phyloP scores from a whole-genome alignment of 2,888 invertebrate genomes.

The Xylocampa areola region DNA sequence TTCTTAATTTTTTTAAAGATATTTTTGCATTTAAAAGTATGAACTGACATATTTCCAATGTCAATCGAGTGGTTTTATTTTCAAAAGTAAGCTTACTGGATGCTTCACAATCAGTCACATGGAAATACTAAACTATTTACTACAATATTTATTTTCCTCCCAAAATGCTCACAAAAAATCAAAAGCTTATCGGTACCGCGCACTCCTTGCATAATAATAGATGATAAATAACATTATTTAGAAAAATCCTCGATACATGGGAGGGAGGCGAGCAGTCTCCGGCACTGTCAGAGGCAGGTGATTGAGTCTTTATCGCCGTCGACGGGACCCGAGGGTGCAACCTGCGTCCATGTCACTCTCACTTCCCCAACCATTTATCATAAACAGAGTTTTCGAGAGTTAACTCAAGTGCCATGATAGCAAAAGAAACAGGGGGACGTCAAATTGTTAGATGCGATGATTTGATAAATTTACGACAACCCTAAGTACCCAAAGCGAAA shows the following conservation, averaged over 20 bases:
- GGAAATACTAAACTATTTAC: too few species aligned
- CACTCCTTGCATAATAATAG: conserved; percentile 72
- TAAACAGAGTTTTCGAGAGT: conserved; percentile 64
- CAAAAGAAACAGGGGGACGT: conserved; percentile 48
- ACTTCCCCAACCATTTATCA: conserved; percentile 77
- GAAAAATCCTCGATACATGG: conserved; percentile 66
- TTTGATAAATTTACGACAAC: conserved; percentile 36
- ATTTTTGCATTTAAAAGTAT: too few species aligned
- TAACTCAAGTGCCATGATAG: conserved; percentile 56
- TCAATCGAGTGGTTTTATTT: too few species aligned
- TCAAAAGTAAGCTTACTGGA: too few species aligned
- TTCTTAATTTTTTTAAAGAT: too few species aligned
- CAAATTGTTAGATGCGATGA: conserved; percentile 43
- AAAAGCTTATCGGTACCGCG: conserved; percentile 66
- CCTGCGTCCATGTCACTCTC: conserved; percentile 73
- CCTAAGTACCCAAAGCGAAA: conserved; percentile 13
- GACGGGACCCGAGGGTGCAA: conserved; percentile 73
- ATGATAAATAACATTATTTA: conserved; percentile 73
- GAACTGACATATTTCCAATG: too few species aligned
- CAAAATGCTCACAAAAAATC: conserved; percentile 4
- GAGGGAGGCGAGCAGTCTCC: conserved; percentile 65
- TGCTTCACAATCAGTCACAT: too few species aligned
- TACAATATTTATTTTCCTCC: too few species aligned
- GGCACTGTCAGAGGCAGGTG: conserved; percentile 78
- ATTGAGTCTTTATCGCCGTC: conserved; percentile 80